Percentiles rank a stretch among this genome's conserved stretches.
These are phyloP conservation scores for Aphrophora alni DNA, from an alignment of 2,888 invertebrate species.

Conservation along the genomic window DNA sequence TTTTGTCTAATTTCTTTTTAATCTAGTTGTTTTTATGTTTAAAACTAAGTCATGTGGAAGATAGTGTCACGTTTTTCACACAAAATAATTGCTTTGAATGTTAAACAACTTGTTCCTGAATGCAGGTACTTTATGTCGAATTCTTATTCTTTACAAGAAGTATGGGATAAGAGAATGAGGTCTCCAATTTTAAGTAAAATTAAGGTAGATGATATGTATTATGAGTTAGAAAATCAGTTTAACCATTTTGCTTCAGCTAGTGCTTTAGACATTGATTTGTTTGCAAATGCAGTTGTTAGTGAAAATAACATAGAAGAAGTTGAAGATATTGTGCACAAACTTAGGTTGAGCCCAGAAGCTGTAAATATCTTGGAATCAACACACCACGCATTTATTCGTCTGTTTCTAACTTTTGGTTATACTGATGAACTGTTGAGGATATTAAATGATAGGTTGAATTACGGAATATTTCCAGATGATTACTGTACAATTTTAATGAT, in stretches of 20 bases:
- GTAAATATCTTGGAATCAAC: slow-evolving; percentile 78
- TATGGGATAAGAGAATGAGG: slow-evolving; percentile 71
- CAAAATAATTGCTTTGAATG: not conserved
- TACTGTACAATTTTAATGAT: slow-evolving; percentile 80
- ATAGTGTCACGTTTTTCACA: not conserved
- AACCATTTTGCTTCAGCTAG: slow-evolving; percentile 68
- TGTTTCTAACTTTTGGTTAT: slow-evolving; percentile 63
- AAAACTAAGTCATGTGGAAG: not conserved
- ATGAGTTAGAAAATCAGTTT: slow-evolving; percentile 72
- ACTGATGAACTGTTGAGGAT: slow-evolving; percentile 72
- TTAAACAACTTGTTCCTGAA: not conserved
- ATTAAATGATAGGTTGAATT: slow-evolving; percentile 81
- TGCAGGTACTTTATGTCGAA: slow-evolving; percentile 62
- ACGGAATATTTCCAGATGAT: slow-evolving; percentile 90
- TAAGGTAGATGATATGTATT: slow-evolving; percentile 71
- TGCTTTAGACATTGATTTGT: slow-evolving; percentile 84
- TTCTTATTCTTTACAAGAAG: slow-evolving; percentile 73
- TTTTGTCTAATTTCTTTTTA: too few species aligned
- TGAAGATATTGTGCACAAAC: slow-evolving; percentile 71
- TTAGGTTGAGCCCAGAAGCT: slow-evolving; percentile 76
- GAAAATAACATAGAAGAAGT: slow-evolving; percentile 71
- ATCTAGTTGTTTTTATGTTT: too few species aligned
- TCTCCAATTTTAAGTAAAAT: slow-evolving; percentile 68
- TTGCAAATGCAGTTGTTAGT: slow-evolving; percentile 70
- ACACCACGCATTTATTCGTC: slow-evolving; percentile 77